A percentile compares a stretch with the other conserved stretches of the same genome.
Evolutionary conservation across 1,140 invertebrate species (phyloP).

Genomic region (Trichogramma pretiosum): DNA sequence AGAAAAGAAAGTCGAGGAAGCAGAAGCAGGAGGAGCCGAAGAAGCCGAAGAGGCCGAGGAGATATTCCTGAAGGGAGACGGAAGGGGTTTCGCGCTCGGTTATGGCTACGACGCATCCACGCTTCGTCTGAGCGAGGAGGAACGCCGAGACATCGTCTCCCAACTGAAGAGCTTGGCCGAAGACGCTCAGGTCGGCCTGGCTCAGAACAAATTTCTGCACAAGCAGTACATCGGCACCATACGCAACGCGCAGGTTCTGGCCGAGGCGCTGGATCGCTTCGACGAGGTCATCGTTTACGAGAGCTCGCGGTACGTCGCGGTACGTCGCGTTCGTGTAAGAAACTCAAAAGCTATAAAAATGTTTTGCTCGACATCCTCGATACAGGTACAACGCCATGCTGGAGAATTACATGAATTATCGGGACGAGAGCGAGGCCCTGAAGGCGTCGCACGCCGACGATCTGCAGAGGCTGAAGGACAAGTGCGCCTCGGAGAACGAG

Average conservation of each 20-base stretch:
- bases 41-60: constrained; percentile 3
- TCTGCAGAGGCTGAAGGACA: background rate
- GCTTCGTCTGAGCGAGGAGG: background rate
- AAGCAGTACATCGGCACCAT: constrained; percentile 10
- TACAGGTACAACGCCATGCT: background rate
- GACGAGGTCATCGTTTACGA: constrained; percentile 9
- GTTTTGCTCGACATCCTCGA: background rate
- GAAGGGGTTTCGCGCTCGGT: background rate
- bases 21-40: background rate
- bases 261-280: constrained; percentile 4
- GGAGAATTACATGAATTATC: background rate
- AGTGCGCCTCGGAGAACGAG: background rate
- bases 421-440: background rate
- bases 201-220: constrained; percentile 6
- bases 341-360: too few species aligned
- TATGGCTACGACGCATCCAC: background rate
- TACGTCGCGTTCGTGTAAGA: background rate
- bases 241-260: background rate
- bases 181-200: background rate
- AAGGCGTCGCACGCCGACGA: background rate
- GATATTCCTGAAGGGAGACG: background rate
- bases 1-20: too few species aligned
- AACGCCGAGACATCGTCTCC: background rate
- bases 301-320: constrained; percentile 7
- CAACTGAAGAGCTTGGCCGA: background rate